A percentile compares a stretch with the other conserved stretches of the same genome.
Conservation (phyloP, 2,797 vertebrate species). For the Neomorphus geoffroyi region DNA sequence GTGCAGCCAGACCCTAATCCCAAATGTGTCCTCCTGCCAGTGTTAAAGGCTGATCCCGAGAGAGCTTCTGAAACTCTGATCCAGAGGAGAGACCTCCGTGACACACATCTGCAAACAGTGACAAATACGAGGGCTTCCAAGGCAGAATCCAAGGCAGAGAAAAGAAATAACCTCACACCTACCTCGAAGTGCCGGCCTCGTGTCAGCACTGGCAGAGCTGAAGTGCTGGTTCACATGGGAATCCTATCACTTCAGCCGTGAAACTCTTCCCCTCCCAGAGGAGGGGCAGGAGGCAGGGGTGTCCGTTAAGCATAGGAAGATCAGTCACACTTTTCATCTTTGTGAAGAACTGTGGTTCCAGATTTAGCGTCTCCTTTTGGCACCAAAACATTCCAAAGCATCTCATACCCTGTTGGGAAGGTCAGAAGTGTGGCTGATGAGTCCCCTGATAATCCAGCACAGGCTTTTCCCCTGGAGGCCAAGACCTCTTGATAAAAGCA, state of each 20-base stretch:
- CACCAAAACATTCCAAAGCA: background rate
- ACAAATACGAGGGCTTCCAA: background rate
- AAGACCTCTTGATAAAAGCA: background rate
- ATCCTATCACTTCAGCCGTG: accelerated
- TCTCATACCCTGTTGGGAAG: background rate
- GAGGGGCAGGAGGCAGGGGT: background rate
- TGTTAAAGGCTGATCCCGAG: background rate
- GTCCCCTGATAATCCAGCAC: background rate
- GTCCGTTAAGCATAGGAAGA: background rate
- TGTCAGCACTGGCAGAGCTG: background rate
- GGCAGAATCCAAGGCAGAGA: background rate
- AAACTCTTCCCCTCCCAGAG: background rate
- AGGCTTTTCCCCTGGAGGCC: background rate
- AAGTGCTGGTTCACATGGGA: background rate
- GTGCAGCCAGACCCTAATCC: background rate
- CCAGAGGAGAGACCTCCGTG: background rate
- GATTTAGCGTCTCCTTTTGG: background rate
- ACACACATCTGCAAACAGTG: slow-evolving; percentile 17
- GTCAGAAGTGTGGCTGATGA: background rate
- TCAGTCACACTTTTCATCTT: background rate
- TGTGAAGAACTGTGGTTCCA: background rate
- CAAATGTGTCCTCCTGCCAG: too few species aligned
- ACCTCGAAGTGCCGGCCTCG: background rate
- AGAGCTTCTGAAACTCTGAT: background rate
- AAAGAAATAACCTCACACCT: background rate